Conservation (phyloP, 2,113 vertebrate species). For the Tragelaphus buxtoni region DNA sequence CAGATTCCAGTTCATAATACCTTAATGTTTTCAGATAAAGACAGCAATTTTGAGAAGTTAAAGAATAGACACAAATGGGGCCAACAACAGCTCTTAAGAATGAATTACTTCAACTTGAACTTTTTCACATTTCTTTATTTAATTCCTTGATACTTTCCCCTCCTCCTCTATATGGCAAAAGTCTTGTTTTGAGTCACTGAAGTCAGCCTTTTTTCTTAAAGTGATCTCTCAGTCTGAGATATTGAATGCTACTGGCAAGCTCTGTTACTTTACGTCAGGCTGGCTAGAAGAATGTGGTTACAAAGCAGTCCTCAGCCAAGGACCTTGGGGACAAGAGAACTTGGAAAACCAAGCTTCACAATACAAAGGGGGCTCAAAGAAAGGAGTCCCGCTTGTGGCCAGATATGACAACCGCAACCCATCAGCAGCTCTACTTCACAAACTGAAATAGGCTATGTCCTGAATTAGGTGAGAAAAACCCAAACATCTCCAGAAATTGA, state of each 20-base stretch:
- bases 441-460: neutral
- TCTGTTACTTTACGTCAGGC: neutral
- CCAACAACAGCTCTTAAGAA: too few relatives aligned
- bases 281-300: neutral
- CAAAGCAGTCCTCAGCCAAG: neutral
- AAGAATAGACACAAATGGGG: too few relatives aligned
- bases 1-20: neutral
- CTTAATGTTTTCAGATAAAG: conserved; percentile 11
- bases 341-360: neutral
- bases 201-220: neutral
- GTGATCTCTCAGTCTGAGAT: neutral
- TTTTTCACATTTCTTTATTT: too few relatives aligned
- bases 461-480: neutral
- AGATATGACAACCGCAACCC: neutral
- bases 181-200: too few relatives aligned
- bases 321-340: neutral
- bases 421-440: neutral
- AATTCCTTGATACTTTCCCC: too few relatives aligned
- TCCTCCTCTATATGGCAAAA: too few relatives aligned
- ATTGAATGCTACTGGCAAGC: neutral
- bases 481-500: neutral
- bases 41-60: neutral
- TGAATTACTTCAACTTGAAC: too few relatives aligned
- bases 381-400: neutral
- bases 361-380: neutral